Evolutionary conservation across 2,888 invertebrate species (phyloP).

Genomic region (Stomorhina lunata): DNA sequence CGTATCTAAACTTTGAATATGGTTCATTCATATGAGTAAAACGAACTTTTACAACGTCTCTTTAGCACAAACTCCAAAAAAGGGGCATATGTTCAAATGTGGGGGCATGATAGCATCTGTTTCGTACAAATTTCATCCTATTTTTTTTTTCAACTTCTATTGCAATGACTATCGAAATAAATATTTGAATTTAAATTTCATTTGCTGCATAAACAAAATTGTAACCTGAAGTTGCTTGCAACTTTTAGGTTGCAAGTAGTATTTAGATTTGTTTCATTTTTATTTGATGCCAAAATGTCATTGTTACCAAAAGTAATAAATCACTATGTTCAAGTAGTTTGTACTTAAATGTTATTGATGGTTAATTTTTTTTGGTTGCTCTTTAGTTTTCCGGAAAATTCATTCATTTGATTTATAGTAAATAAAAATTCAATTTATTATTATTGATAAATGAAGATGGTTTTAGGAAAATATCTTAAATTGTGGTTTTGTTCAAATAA

Average conservation of each 20-base stretch:
- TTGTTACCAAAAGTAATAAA: slow-evolving; percentile 58
- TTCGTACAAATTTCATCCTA: slow-evolving; percentile 19
- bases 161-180: slow-evolving; percentile 18
- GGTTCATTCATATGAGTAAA: not conserved
- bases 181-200: slow-evolving; percentile 47
- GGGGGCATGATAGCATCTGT: slow-evolving; percentile 13
- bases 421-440: slow-evolving; percentile 59
- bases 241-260: not conserved
- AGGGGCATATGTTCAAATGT: slow-evolving; percentile 13
- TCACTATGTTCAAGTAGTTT: slow-evolving; percentile 57
- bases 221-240: not conserved
- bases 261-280: slow-evolving; percentile 34
- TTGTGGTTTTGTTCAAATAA: slow-evolving; percentile 10
- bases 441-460: slow-evolving; percentile 41
- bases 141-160: not conserved
- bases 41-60: not conserved
- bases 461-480: slow-evolving; percentile 12
- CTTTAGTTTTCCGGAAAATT: slow-evolving; percentile 16
- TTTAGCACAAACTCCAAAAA: not conserved
- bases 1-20: not conserved
- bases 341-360: slow-evolving; percentile 65
- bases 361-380: slow-evolving; percentile 52
- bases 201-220: slow-evolving; percentile 23
- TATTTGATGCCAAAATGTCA: slow-evolving; percentile 63
- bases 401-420: slow-evolving; percentile 60